A percentile compares a stretch with the other conserved stretches of the same genome.
phyloP scores from a whole-genome alignment of 2,888 invertebrate genomes.

The Drosophila lutescens region DNA sequence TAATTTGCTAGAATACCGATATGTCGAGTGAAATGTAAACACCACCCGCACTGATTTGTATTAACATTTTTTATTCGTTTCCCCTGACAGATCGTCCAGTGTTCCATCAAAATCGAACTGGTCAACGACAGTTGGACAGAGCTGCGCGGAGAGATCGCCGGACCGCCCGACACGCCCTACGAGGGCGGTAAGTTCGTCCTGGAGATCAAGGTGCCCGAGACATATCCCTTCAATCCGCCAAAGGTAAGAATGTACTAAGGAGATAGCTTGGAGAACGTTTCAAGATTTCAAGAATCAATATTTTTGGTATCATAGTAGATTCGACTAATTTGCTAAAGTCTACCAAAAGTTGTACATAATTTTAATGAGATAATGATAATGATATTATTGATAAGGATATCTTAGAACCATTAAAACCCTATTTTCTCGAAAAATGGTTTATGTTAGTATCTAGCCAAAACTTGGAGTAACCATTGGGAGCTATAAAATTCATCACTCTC shows the following conservation, averaged over 20 bases:
- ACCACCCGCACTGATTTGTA: neutral
- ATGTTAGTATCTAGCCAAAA: too few species aligned
- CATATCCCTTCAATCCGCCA: constrained; percentile 99
- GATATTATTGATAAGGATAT: too few species aligned
- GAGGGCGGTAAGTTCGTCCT: constrained; percentile 97
- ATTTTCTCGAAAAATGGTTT: too few species aligned
- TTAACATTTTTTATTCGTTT: neutral
- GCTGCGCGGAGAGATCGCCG: constrained; percentile 97
- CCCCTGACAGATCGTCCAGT: constrained; percentile 91
- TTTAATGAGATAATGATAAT: too few species aligned
- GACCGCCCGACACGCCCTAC: constrained; percentile 99
- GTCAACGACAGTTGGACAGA: constrained; percentile 96
- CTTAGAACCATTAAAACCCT: too few species aligned
- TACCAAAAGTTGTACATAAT: too few species aligned
- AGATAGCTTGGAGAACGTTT: too few species aligned
- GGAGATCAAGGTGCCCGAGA: constrained; percentile 99
- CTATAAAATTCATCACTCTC: too few species aligned
- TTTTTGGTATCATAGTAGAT: too few species aligned
- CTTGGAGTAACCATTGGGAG: too few species aligned
- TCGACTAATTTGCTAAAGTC: too few species aligned
- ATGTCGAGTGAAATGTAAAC: constrained; percentile 1
- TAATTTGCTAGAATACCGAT: neutral
- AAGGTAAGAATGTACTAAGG: constrained; percentile 88
- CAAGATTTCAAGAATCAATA: too few species aligned
- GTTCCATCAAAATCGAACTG: constrained; percentile 94